Conservation (phyloP, 2,888 invertebrate genomes). For the Caenorhabditis doughertyi region DNA sequence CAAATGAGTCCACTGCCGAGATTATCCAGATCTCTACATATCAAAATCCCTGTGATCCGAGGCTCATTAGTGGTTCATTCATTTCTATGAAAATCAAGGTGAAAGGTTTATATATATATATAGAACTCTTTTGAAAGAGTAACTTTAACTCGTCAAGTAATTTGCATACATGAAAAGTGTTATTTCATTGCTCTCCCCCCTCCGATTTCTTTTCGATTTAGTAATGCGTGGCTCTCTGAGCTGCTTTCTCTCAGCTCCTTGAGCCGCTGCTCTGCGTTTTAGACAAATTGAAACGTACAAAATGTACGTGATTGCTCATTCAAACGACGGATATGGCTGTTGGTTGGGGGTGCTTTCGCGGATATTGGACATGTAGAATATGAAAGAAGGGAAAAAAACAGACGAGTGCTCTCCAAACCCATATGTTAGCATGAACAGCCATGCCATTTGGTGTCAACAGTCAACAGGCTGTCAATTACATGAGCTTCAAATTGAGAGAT, state of each 20-base stretch:
- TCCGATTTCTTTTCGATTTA: slow-evolving; percentile 59
- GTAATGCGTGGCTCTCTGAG: slow-evolving; percentile 39
- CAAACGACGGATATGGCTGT: slow-evolving; percentile 52
- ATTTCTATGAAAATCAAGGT: slow-evolving; percentile 21
- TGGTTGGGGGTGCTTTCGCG: slow-evolving; percentile 45
- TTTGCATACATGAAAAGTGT: slow-evolving; percentile 60
- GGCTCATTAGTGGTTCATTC: slow-evolving; percentile 50
- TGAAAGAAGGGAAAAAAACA: slow-evolving; percentile 27
- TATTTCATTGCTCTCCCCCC: slow-evolving; percentile 38
- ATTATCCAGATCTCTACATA: slow-evolving; percentile 34
- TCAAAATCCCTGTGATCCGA: slow-evolving; percentile 27
- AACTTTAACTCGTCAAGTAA: slow-evolving; percentile 33
- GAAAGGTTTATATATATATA: slow-evolving; percentile 2
- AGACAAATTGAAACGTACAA: slow-evolving; percentile 63
- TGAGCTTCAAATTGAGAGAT: slow-evolving; percentile 44
- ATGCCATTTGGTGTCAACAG: slow-evolving; percentile 51
- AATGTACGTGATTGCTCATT: slow-evolving; percentile 64
- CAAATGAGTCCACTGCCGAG: slow-evolving; percentile 43
- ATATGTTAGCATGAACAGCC: slow-evolving; percentile 43
- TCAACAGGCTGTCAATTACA: slow-evolving; percentile 57
- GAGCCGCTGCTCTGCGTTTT: slow-evolving; percentile 56
- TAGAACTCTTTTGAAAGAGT: slow-evolving; percentile 24
- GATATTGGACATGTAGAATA: slow-evolving; percentile 52
- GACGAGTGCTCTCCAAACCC: slow-evolving; percentile 22
- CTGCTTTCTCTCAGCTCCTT: slow-evolving; percentile 25